Conservation (phyloP, 30 jellyfish, hydroid and myxozoan genomes). For the Chrysaora quinquecirrha region DNA sequence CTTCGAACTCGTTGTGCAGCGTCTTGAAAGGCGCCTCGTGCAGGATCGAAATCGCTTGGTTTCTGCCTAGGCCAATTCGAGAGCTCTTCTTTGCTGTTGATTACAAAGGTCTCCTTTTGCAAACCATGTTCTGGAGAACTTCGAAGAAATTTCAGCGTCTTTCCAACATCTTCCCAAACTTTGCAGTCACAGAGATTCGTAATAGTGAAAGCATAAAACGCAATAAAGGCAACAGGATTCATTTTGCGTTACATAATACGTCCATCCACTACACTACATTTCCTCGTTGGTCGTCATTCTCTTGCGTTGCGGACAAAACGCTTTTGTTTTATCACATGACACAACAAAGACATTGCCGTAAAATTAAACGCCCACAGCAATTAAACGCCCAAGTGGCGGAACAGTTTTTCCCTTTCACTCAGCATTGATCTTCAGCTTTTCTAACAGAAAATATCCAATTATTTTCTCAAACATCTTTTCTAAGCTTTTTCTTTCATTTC, state of each 20-base stretch:
- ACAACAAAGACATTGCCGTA: neutral
- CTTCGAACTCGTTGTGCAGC: slow-evolving; percentile 52
- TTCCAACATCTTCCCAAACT: slow-evolving; percentile 60
- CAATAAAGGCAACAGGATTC: neutral
- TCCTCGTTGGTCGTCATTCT: neutral
- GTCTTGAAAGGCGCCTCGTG: slow-evolving; percentile 28
- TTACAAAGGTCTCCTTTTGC: slow-evolving; percentile 23
- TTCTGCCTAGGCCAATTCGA: slow-evolving; percentile 56
- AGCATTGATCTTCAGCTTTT: no score
- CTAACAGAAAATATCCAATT: no score
- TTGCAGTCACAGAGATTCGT: slow-evolving; percentile 12
- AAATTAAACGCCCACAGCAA: no score
- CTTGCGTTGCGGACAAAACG: neutral
- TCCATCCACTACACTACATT: neutral
- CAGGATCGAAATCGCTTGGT: slow-evolving; percentile 11
- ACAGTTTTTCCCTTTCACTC: no score
- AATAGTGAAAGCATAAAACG: neutral
- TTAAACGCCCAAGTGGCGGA: no score
- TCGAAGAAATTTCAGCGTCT: slow-evolving; percentile 23
- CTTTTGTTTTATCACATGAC: neutral
- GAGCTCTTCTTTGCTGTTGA: slow-evolving; percentile 47
- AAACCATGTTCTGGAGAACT: slow-evolving; percentile 35
- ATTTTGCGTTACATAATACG: no score
- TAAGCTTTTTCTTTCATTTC: no score
- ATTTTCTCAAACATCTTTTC: no score